phyloP scores from a whole-genome alignment of 2,888 invertebrate genomes.

The Pyralis farinalis region DNA sequence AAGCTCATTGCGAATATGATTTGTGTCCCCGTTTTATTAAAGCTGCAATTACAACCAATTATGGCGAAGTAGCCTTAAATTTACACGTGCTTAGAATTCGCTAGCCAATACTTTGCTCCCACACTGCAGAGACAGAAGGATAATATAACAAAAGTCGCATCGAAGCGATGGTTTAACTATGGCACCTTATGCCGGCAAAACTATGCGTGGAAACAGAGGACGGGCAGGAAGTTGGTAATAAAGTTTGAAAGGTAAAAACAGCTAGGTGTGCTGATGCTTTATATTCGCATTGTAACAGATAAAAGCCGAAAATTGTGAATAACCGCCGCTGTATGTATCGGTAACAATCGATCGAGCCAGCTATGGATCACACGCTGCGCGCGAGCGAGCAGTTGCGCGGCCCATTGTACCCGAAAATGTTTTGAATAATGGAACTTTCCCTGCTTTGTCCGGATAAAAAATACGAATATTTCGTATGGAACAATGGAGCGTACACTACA shows the following conservation, averaged over 20 bases:
- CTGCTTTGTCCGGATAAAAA: conserved; percentile 67
- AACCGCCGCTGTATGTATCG: conserved; percentile 58
- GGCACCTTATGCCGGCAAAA: conserved; percentile 9
- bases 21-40: conserved; percentile 11
- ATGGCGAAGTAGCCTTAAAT: background rate
- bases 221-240: conserved; percentile 65
- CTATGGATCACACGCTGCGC: conserved; percentile 72
- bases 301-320: conserved; percentile 66
- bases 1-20: conserved; percentile 1
- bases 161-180: conserved; percentile 1
- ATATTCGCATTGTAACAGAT: conserved; percentile 54
- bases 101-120: background rate
- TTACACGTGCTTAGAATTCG: background rate
- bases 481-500: conserved; percentile 55
- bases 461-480: conserved; percentile 61
- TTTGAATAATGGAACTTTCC: conserved; percentile 70
- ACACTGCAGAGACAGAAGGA: conserved; percentile 5
- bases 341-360: conserved; percentile 64
- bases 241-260: conserved; percentile 46
- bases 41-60: background rate
- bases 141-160: background rate
- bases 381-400: conserved; percentile 52
- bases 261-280: conserved; percentile 61
- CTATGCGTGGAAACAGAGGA: conserved; percentile 41
- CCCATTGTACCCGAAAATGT: conserved; percentile 64